Evolutionary conservation across 2,888 invertebrate species (phyloP), one percentile per base, ranked within the genome.

Genomic region (Vesta saturnalis): DNA sequence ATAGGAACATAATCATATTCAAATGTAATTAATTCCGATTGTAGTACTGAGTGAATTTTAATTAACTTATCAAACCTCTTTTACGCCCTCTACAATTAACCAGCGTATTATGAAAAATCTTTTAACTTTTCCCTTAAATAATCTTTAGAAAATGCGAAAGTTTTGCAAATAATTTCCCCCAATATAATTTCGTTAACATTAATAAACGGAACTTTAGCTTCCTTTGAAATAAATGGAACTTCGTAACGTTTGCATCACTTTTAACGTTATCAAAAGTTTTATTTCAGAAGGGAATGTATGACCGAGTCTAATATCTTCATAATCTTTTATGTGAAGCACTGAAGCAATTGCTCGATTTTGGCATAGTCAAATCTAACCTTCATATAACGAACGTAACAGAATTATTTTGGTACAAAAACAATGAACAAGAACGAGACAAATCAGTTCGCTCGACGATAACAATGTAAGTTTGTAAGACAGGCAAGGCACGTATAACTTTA

Each of bases 401-500:
- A 52, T 52, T 52, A 52, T 52, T 52, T 52, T 21, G 21, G 52
- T 10, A 23, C 30, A 59, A 59, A 59, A 59, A 59, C 52, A 52
- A 1, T 58, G 43, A 58, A 58, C 30, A 63, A 64, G 56, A 60
- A 60, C 49, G 60, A 60, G 68, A 60, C 64, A 68, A 75, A 74
- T 73, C 72, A 68, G 73, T 66, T 66, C 67, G 68, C 71, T 72
- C 67, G 59, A 60, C 71, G 74, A 75, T 75, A 75, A 73, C 73
- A 74, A 74, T 73, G 72, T 67, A 67, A 54, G 61, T 71, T 63
- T 72, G 66, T 72, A 73, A 70, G 65, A 60, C 73, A 76, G 72
- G 77, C 78, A 70, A 70, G 67, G 75, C 80, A 81, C 81, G 81
- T 81, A 76, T 78, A 78, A 74, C 73, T 79, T 79, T 81, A 80